Base-by-base conservation (phyloP, 2,888 invertebrate genomes). In the Resseliella maxima region DNA sequence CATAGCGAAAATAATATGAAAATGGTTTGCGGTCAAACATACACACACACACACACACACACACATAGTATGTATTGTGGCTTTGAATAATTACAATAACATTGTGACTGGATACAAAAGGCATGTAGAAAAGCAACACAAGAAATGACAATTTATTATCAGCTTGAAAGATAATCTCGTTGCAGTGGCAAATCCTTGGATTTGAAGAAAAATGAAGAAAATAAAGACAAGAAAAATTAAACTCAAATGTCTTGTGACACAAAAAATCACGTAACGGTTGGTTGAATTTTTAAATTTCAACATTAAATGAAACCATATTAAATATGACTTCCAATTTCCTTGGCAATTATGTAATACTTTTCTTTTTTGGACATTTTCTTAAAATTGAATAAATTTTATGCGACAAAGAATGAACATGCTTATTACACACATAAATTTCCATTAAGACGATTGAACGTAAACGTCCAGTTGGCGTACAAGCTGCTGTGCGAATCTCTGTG, bases 91-190 rank as follows among this genome's bases (percentile, higher is more conserved):
- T 72, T 35, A 72, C 72, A 31, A 59, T 59, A 27, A 12, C 24
- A 59, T 59, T 59, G 27, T 59, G 59, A n/a, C 5, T 27, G 59
- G 2, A 27, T 5, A 59, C 59, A 10, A 72, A 31, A 72, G 0
- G 15, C 31, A 15, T 59, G 59, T 24, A 24, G 24, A n/a, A 59
- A 24, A 24, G 59, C 59, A 24, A 59, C 59, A 41, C 6, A 5
- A 8, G 24, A 59, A 59, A 59, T 59, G 24, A 59, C 59, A 59
- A 72, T 72, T 72, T 72, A 72, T 35, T 27, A 72, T 12, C 72
- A 35, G 72, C 27, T 72, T 35, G 15, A 72, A 72, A 72, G 35
- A 72, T 72, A 72, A 72, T 72, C 72, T 72, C 72, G 2, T 72
- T 72, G 10, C n/a, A 18, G 72, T 15, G 1, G 72, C 2, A n/a